These are phyloP conservation scores for Coreoperca whiteheadi DNA, from an alignment of 2,113 vertebrate species.

Conservation along the genomic window DNA sequence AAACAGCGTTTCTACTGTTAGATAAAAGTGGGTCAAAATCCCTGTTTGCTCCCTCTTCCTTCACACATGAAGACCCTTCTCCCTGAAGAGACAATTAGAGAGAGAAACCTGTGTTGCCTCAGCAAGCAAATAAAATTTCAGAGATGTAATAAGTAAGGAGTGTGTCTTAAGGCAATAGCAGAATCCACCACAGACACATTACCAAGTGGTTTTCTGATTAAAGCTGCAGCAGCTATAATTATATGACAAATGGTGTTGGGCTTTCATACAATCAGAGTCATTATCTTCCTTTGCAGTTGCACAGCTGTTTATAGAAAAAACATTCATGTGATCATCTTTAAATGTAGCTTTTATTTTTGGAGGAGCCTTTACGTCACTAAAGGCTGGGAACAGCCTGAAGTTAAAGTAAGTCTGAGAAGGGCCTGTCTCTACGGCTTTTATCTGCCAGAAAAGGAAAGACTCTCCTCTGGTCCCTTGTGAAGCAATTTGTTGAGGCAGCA, in stretches of 20 bases:
- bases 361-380: not conserved
- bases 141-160: slow-evolving; percentile 66
- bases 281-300: slow-evolving; percentile 39
- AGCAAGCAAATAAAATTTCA: slow-evolving; percentile 62
- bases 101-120: slow-evolving; percentile 59
- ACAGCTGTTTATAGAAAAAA: slow-evolving; percentile 37
- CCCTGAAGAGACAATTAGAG: slow-evolving; percentile 80
- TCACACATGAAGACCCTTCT: slow-evolving; percentile 51
- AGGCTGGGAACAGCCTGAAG: slow-evolving; percentile 11
- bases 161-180: slow-evolving; percentile 61
- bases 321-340: slow-evolving; percentile 28
- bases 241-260: slow-evolving; percentile 51
- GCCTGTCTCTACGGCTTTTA: slow-evolving; percentile 53
- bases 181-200: slow-evolving; percentile 50
- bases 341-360: slow-evolving; percentile 14
- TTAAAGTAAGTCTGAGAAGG: slow-evolving; percentile 6
- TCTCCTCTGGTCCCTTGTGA: slow-evolving; percentile 71
- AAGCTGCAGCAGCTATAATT: slow-evolving; percentile 49
- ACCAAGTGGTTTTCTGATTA: slow-evolving; percentile 51
- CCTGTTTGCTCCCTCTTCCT: slow-evolving; percentile 38
- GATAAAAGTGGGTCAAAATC: slow-evolving; percentile 61
- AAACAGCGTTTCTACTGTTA: not conserved
- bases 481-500: slow-evolving; percentile 80
- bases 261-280: slow-evolving; percentile 33
- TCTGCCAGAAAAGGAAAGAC: slow-evolving; percentile 47